Evolutionary conservation across 2,888 invertebrate species (phyloP), one percentile per base, ranked within the genome.

Genomic region (Ormia ochracea): DNA sequence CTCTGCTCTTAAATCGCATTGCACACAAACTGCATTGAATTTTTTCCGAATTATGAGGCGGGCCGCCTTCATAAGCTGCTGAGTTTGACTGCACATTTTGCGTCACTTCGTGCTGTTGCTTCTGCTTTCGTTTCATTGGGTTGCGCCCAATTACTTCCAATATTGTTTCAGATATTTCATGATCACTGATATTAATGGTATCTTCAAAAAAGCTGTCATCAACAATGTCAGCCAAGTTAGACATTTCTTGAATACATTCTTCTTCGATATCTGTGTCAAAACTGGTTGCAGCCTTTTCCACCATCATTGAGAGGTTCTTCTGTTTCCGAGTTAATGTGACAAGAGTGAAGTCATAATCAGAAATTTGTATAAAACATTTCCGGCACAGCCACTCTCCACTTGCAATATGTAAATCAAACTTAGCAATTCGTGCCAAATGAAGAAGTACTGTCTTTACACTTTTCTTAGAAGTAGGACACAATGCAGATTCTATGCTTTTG

Each of bases 1-100:
- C 52, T 45, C 82, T 81, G 23, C 70, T 82, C 28, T 68, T 82
- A 28, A 84, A 84, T 28, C 81, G 74, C 82, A 83, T 82, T 5
- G 83, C 82, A 63, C 84, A 84, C 1, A 83, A 63, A 26, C 81
- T 81, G 28, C 84, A 84, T 59, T 84, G 82, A 4, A 82, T 77
- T 6, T 56, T 41, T 17, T 73, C 68, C 14, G 45, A 21, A 7
- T 36, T 33, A n/a, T 43, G 12, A 0, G 36, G 31, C 6, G 6
- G 36, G n/a, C 19, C 48, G 23, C 28, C 45, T 17, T 56, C 58
- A 17, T 43, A 59, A 17, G 5, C 9, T 33, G 31, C n/a, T 0
- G 52, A 21, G 21, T 21, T 50, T 1, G 56, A 17, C 3, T 14
- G 36, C 0, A 59, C 12, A 4, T 10, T 19, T 43, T 33, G 21